phyloP scores from a whole-genome alignment of 2,888 invertebrate species.

The Minunthozetes semirufus region DNA sequence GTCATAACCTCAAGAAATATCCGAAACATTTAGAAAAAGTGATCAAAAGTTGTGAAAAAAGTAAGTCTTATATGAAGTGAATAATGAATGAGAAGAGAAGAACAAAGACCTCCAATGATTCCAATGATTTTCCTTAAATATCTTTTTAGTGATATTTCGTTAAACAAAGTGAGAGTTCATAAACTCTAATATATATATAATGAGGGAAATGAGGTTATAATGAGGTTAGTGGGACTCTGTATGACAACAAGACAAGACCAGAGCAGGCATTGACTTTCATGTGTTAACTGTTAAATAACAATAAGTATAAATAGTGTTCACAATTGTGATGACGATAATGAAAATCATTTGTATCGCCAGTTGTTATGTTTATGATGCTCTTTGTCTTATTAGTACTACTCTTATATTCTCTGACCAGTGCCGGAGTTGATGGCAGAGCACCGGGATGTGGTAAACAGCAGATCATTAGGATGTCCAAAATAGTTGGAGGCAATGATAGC shows the following conservation, averaged over 20 bases:
- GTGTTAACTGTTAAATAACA: neutral
- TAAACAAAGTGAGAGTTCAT: too few relatives aligned
- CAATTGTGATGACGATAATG: slow-evolving; percentile 3
- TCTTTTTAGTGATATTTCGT: neutral
- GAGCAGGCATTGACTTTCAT: neutral
- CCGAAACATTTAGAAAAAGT: too few relatives aligned
- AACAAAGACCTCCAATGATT: too few relatives aligned
- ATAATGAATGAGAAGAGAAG: too few relatives aligned
- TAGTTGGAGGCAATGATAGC: slow-evolving; percentile 38
- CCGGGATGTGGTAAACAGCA: slow-evolving; percentile 37
- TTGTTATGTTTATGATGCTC: too few relatives aligned
- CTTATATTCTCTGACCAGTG: neutral
- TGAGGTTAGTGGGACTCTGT: slow-evolving; percentile 25
- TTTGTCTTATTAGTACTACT: slow-evolving; percentile 22
- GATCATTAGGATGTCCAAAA: slow-evolving; percentile 33
- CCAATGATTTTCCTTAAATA: too few relatives aligned
- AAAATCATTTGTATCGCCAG: too few relatives aligned
- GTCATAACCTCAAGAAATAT: too few relatives aligned
- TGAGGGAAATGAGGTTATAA: slow-evolving; percentile 21
- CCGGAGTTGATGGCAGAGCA: slow-evolving; percentile 1
- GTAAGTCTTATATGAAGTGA: too few relatives aligned
- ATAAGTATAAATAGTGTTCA: slow-evolving; percentile 12
- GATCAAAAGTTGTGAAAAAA: too few relatives aligned
- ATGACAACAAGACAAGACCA: slow-evolving; percentile 26
- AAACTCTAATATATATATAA: neutral